Evolutionary conservation across 1,140 invertebrate species (phyloP).

Genomic region (Drosophila serrata): DNA sequence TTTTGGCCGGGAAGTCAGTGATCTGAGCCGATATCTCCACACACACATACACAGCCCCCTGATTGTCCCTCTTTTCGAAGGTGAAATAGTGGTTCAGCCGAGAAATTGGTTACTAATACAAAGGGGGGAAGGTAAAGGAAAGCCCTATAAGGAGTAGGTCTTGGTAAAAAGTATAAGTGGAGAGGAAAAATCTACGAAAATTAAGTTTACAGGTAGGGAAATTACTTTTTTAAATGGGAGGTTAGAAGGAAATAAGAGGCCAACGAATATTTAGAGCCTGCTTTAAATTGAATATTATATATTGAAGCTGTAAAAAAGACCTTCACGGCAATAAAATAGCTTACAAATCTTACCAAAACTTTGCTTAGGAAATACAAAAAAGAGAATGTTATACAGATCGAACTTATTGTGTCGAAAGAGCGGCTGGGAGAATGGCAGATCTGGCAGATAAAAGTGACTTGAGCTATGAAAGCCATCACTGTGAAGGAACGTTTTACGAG

Average conservation of each 20-base stretch:
- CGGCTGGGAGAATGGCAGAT: conserved; percentile 35
- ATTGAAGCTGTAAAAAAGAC: too few species aligned
- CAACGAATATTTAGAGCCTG: not conserved
- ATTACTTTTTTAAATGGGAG: not conserved
- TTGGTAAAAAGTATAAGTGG: conserved; percentile 12
- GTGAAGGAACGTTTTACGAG: conserved; percentile 19
- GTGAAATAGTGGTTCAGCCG: conserved; percentile 34
- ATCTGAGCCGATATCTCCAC: conserved; percentile 33
- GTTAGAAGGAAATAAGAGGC: not conserved
- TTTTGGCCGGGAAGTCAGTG: conserved; percentile 20
- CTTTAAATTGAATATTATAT: not conserved
- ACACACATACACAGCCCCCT: conserved; percentile 12
- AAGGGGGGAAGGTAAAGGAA: not conserved
- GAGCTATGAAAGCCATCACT: conserved; percentile 41
- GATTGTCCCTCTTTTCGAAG: conserved; percentile 23
- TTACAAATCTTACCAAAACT: not conserved
- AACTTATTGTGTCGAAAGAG: conserved; percentile 25
- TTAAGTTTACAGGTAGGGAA: not conserved
- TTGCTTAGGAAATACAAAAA: conserved; percentile 7
- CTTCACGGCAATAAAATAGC: not conserved
- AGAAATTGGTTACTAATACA: conserved; percentile 35
- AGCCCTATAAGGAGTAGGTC: conserved; percentile 3
- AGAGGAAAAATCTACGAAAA: conserved; percentile 1
- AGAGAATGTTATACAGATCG: conserved; percentile 41
- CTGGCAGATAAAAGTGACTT: conserved; percentile 28